These are phyloP conservation scores for Pammene aurita DNA, from an alignment of 2,888 invertebrate genomes.

Conservation along the genomic window DNA sequence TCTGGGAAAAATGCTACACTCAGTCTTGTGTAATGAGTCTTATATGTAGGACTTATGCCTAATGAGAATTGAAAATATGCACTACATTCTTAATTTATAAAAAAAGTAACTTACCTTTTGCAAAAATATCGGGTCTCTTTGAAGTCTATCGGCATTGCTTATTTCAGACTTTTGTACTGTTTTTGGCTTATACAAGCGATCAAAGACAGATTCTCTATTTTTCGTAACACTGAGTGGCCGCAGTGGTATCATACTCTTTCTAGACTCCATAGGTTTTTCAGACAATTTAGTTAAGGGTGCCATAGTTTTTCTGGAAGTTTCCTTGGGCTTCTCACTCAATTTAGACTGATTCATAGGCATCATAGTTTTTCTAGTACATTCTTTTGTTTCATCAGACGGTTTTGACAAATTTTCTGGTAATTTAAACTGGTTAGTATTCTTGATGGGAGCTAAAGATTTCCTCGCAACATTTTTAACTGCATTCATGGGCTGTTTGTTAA, in stretches of 20 bases:
- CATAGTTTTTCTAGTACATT: conserved; percentile 49
- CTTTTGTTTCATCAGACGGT: conserved; percentile 11
- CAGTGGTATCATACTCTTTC: conserved; percentile 53
- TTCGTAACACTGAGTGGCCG: conserved; percentile 43
- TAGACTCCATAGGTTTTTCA: conserved; percentile 13
- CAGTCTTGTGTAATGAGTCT: no score
- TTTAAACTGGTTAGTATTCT: conserved; percentile 32
- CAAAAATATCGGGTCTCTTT: conserved; percentile 60
- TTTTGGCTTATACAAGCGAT: conserved; percentile 72
- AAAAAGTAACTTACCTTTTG: conserved; percentile 51
- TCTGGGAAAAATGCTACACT: no score
- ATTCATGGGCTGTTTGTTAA: conserved; percentile 14
- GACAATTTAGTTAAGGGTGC: conserved; percentile 40
- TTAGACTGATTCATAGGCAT: conserved; percentile 45
- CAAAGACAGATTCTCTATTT: conserved; percentile 66
- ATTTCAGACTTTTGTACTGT: conserved; percentile 47
- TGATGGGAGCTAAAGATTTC: conserved; percentile 18
- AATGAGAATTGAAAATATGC: no score
- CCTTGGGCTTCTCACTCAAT: conserved; percentile 6
- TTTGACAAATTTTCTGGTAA: conserved; percentile 42
- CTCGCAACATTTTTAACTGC: conserved; percentile 7
- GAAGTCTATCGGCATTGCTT: conserved; percentile 55
- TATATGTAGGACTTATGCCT: no score
- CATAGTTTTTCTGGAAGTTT: conserved; percentile 50
- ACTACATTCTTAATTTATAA: neutral